These are phyloP conservation scores for Lasiurus borealis DNA, from an alignment of 2,113 vertebrate species.

Conservation along the genomic window DNA sequence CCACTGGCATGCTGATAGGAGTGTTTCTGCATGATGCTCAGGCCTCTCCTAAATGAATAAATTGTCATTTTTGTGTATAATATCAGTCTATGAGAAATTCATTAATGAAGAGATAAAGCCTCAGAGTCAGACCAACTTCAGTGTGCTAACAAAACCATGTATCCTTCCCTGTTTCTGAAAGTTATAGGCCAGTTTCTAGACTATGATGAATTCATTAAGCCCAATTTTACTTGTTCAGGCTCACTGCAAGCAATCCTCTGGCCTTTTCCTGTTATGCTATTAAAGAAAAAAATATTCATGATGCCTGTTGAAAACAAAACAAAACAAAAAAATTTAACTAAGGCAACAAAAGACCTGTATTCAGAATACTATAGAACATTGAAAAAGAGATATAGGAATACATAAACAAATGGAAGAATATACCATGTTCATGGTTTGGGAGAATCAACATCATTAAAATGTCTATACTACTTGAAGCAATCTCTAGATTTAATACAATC, in stretches of 20 bases:
- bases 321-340: too few relatives aligned
- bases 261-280: not conserved
- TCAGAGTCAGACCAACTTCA: constrained; percentile 40
- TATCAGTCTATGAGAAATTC: constrained; percentile 29
- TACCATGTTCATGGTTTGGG: too few relatives aligned
- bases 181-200: not conserved
- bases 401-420: too few relatives aligned
- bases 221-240: constrained; percentile 12
- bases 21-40: not conserved
- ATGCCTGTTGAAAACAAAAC: not conserved
- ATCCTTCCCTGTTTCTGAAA: not conserved
- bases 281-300: constrained; percentile 21
- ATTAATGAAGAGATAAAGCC: constrained; percentile 22
- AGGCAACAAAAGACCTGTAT: too few relatives aligned
- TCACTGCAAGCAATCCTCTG: not conserved
- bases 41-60: constrained; percentile 24
- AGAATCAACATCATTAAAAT: too few relatives aligned
- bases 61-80: constrained; percentile 26
- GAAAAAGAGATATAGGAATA: too few relatives aligned
- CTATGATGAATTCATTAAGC: not conserved
- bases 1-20: not conserved
- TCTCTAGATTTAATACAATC: too few relatives aligned
- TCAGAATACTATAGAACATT: too few relatives aligned
- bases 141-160: not conserved
- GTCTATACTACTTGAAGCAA: too few relatives aligned